Conservation (phyloP, 2,888 invertebrate species). For the Oegoconia quadripuncta region DNA sequence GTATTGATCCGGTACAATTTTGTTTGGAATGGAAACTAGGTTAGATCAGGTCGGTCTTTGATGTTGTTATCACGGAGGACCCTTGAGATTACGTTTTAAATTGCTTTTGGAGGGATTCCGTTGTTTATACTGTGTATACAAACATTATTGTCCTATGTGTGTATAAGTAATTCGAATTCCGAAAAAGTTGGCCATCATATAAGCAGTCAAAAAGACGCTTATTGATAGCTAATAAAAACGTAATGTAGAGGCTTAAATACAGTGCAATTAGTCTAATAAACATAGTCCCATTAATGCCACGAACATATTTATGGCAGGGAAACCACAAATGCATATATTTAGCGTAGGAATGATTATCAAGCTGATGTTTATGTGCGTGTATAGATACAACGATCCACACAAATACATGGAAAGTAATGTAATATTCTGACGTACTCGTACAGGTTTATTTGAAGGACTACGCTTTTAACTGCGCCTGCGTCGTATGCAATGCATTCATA, state of each 20-base stretch:
- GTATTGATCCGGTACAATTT: slow-evolving; percentile 66
- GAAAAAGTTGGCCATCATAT: too few species aligned
- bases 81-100: slow-evolving; percentile 5
- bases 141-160: neutral
- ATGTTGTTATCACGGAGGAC: slow-evolving; percentile 25
- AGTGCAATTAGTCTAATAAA: too few species aligned
- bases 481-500: slow-evolving; percentile 13
- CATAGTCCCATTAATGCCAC: too few species aligned
- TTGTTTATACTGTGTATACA: slow-evolving; percentile 10
- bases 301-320: too few species aligned
- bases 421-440: slow-evolving; percentile 40
- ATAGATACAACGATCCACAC: slow-evolving; percentile 33
- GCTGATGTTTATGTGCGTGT: slow-evolving; percentile 12
- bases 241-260: too few species aligned
- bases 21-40: slow-evolving; percentile 60
- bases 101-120: slow-evolving; percentile 9
- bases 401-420: slow-evolving; percentile 30
- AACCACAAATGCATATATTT: slow-evolving; percentile 56
- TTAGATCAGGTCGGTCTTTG: slow-evolving; percentile 42
- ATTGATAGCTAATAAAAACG: too few species aligned
- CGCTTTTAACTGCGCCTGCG: slow-evolving; percentile 33
- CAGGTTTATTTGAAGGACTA: slow-evolving; percentile 45
- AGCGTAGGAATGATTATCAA: too few species aligned
- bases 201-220: too few species aligned
- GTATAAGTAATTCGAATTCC: neutral